A percentile compares a stretch with the other conserved stretches of the same genome.
These are phyloP conservation scores for Clamator glandarius DNA, from an alignment of 2,797 vertebrate species.

Conservation along the genomic window DNA sequence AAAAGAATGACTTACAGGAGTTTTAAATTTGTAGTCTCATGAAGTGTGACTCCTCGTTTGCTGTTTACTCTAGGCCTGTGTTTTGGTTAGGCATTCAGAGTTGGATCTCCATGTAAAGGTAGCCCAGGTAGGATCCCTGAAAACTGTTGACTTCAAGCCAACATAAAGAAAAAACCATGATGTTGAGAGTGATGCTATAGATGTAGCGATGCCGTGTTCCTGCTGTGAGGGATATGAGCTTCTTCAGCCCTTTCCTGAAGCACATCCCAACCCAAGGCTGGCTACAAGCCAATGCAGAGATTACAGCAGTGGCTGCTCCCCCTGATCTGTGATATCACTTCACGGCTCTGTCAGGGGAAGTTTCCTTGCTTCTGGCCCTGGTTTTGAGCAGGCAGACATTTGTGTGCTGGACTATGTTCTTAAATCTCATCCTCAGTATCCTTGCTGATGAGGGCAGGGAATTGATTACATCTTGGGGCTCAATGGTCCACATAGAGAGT, in stretches of 20 bases:
- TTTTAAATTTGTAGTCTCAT: neutral
- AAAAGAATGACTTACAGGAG: neutral
- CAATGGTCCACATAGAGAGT: neutral
- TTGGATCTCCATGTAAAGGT: neutral
- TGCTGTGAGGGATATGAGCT: neutral
- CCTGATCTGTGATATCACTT: neutral
- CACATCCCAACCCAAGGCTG: neutral
- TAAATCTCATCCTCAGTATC: neutral
- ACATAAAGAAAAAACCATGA: neutral
- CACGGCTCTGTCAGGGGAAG: accelerated
- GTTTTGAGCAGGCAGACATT: neutral
- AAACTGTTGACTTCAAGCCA: neutral
- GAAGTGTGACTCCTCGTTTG: neutral
- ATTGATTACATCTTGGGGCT: accelerated
- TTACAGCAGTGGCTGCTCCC: neutral
- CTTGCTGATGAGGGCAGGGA: neutral
- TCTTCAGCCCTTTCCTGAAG: neutral
- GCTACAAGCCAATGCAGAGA: neutral
- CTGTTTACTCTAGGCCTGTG: neutral
- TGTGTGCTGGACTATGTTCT: neutral
- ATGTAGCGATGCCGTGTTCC: neutral
- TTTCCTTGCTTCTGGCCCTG: neutral
- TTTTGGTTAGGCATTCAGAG: neutral
- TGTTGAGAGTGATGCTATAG: neutral
- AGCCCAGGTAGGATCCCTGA: neutral